Evolutionary conservation across 1,140 invertebrate genomes (phyloP), one percentile per base, ranked within the genome.

Genomic region (Neuroterus valhalla): DNA sequence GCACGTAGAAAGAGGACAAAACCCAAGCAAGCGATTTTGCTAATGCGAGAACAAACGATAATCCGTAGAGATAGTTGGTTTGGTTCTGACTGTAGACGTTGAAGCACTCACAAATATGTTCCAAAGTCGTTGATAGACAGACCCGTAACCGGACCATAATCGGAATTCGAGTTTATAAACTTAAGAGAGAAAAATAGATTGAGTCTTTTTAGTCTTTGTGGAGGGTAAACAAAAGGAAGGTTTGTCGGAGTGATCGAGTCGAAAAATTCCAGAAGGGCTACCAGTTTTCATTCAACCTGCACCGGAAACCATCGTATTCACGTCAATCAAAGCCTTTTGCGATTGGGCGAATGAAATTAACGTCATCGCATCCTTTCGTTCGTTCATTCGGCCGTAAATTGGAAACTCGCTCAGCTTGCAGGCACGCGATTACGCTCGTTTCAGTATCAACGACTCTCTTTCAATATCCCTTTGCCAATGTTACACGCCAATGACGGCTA

Each of bases 271-370:
- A 31, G 55, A 62, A 62, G 55, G 55, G 23, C 26, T 62, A 62
- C 1, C 23, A 62, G 55, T 62, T 62, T 62, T 62, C 21, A 38
- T 38, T 62, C 52, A 8, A 62, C 12, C n/a, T 2, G 55, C 31
- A 62, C 55, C 55, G 55, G 55, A 62, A 62, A 62, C 55, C 55
- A 62, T 62, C 26, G 55, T 62, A 62, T 62, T 62, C 55, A 62
- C 55, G 55, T 62, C 55, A 62, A 62, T 62, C 31, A 62, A 62
- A 62, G 55, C 55, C 55, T 23, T 62, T 62, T 62, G 55, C 55
- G 26, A 62, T 38, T 62, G 23, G 23, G 0, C 55, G 55, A 62
- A 62, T 62, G 55, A 62, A 62, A 62, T 62, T 62, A 62, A 62
- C 55, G 55, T 62, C 55, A 62, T 62, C 55, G 55, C 3, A 62